Percentiles rank a stretch among this genome's conserved stretches.
Conservation (phyloP, 2,113 vertebrate genomes). For the Lamprotornis superbus region DNA sequence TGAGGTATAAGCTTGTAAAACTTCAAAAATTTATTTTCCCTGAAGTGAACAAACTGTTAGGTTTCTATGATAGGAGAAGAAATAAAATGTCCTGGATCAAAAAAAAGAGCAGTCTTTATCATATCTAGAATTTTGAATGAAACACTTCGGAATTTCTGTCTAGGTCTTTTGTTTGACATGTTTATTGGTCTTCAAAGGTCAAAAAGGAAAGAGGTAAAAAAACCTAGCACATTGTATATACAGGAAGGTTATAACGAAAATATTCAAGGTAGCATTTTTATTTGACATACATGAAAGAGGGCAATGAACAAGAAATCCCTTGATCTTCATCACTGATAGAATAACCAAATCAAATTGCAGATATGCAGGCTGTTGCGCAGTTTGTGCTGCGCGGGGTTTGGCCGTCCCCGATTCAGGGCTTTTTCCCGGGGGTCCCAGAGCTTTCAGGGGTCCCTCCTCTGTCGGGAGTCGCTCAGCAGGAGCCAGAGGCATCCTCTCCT, state of each 20-base stretch:
- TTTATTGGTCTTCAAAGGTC: not conserved
- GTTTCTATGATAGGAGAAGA: not conserved
- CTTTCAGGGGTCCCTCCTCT: too few relatives aligned
- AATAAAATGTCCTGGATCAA: not conserved
- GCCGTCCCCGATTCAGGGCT: too few relatives aligned
- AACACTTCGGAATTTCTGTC: not conserved
- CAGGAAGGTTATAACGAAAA: not conserved
- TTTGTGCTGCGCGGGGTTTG: too few relatives aligned
- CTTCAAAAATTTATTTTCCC: not conserved
- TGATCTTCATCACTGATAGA: not conserved
- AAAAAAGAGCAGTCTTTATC: not conserved
- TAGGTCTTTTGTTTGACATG: not conserved
- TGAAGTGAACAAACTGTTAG: not conserved
- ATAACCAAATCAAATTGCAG: not conserved
- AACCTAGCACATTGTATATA: not conserved
- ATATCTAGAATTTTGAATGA: not conserved
- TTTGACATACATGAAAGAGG: not conserved
- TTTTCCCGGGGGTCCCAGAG: too few relatives aligned
- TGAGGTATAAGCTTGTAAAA: not conserved
- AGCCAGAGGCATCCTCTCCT: too few relatives aligned
- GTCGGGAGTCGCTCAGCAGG: too few relatives aligned
- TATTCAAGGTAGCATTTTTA: not conserved
- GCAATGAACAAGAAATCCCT: not conserved
- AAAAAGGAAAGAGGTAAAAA: not conserved
- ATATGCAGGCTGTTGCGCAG: too few relatives aligned